Evolutionary conservation across 2,888 invertebrate species (phyloP), one percentile per base, ranked within the genome.

Genomic region (Harpagoxenus sublaevis): DNA sequence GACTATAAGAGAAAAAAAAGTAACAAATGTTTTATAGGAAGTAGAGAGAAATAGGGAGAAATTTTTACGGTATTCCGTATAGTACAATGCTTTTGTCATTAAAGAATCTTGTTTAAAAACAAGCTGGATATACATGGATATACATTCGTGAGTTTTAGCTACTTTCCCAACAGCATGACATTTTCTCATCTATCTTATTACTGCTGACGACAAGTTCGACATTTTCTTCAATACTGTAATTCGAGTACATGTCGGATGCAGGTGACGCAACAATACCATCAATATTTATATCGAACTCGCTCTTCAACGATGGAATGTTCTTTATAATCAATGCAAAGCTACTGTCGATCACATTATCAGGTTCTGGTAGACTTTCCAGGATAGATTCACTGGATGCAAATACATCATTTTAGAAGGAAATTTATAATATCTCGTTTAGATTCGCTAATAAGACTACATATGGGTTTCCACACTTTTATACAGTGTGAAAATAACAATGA

Each of bases 131-230:
- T 65, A 83, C 42, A 63, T 77, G 42, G 63, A 75, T 23, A 57
- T 65, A 83, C 42, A 63, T 78, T 83, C 55, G 35, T 79, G 23
- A 79, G 42, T 82, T 84, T 84, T 70, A 68, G 71, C 31, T 73
- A 82, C 53, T 86, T 88, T 88, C 74, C 90, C 89, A 93, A 93
- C 93, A 94, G 94, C 94, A 94, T 94, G 93, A 93, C 93, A 94
- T 92, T 93, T 92, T 83, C 71, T 39, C 48, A 23, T 71, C 65
- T 48, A 45, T 63, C 42, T 55, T 3, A 31, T 71, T 60, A 45
- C 6, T 39, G 48, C 12, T 18, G 12, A 66, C n/a, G n/a, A 60
- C 62, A 45, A 39, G 35, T 31, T 73, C 18, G 73, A 65, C 48
- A 74, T 35, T 55, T 63, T 71, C 35, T 8, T 79, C 57, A 45